Evolutionary conservation across 2,888 invertebrate species (phyloP).

Genomic region (Ichneumon xanthorius): DNA sequence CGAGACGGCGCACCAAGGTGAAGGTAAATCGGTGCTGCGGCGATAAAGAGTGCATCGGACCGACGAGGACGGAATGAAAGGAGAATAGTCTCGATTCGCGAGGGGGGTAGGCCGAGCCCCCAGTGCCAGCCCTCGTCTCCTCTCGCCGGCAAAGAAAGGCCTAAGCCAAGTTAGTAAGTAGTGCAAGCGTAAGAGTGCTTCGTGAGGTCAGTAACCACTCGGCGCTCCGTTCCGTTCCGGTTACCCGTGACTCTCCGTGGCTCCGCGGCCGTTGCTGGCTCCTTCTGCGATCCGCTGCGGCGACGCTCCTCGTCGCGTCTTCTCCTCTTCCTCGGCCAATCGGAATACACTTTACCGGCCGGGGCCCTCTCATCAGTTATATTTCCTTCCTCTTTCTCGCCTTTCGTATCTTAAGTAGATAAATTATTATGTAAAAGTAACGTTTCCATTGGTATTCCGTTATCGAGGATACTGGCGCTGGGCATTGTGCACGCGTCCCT

Average conservation of each 20-base stretch:
- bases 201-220: slow-evolving; percentile 76
- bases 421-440: slow-evolving; percentile 79
- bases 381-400: slow-evolving; percentile 23
- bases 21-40: slow-evolving; percentile 64
- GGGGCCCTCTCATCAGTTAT: neutral
- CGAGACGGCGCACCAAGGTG: slow-evolving; percentile 60
- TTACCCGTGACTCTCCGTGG: slow-evolving; percentile 68
- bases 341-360: slow-evolving; percentile 50
- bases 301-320: slow-evolving; percentile 50
- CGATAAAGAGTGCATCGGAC: slow-evolving; percentile 57
- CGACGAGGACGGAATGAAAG: slow-evolving; percentile 51
- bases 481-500: neutral
- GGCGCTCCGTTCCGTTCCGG: slow-evolving; percentile 75
- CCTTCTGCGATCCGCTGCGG: slow-evolving; percentile 43
- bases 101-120: slow-evolving; percentile 51
- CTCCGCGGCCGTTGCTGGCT: slow-evolving; percentile 54
- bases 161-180: slow-evolving; percentile 82
- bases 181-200: slow-evolving; percentile 84
- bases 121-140: slow-evolving; percentile 24
- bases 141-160: slow-evolving; percentile 74
- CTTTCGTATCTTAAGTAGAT: slow-evolving; percentile 60
- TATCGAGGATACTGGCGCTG: slow-evolving; percentile 58
- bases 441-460: slow-evolving; percentile 77
- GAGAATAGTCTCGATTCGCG: slow-evolving; percentile 57
- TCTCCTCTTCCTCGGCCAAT: slow-evolving; percentile 62